Conservation (phyloP, 1,140 invertebrate genomes). For the Mya arenaria region DNA sequence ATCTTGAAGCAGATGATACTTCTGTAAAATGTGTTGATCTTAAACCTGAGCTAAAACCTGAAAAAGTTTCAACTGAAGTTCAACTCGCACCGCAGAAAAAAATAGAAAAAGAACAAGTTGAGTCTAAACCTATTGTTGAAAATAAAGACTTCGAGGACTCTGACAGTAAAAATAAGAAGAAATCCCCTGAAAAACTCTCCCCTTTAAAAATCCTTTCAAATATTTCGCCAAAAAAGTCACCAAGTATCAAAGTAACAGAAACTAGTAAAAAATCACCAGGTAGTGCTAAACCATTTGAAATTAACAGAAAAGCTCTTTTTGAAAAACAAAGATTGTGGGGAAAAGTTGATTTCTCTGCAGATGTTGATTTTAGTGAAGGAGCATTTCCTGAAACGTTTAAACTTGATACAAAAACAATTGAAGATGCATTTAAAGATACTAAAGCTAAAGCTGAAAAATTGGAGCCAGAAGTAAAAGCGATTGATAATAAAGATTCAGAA, state of each 20-base stretch:
- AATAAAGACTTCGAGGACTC: neutral
- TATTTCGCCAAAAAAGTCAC: slow-evolving; percentile 5
- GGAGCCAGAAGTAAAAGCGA: neutral
- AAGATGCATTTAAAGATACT: slow-evolving; percentile 44
- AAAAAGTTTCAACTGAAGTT: too few species aligned
- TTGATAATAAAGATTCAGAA: neutral
- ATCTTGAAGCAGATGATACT: too few species aligned
- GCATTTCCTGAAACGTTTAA: slow-evolving; percentile 43
- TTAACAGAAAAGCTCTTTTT: slow-evolving; percentile 29
- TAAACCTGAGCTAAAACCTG: too few species aligned
- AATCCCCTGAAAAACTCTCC: neutral
- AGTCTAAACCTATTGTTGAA: neutral
- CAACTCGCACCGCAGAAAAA: too few species aligned
- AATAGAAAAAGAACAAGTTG: too few species aligned
- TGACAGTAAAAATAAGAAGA: slow-evolving; percentile 1
- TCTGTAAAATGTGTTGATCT: too few species aligned
- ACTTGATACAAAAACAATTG: slow-evolving; percentile 39
- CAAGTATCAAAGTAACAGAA: slow-evolving; percentile 36
- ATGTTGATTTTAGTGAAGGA: slow-evolving; percentile 43
- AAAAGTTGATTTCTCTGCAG: slow-evolving; percentile 36
- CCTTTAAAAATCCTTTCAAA: neutral
- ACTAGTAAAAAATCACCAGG: slow-evolving; percentile 15
- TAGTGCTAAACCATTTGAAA: slow-evolving; percentile 37
- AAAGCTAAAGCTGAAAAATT: neutral
- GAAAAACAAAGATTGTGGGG: slow-evolving; percentile 44